Base-by-base conservation (phyloP, 2,888 invertebrate genomes). In the Netelia inedita region DNA sequence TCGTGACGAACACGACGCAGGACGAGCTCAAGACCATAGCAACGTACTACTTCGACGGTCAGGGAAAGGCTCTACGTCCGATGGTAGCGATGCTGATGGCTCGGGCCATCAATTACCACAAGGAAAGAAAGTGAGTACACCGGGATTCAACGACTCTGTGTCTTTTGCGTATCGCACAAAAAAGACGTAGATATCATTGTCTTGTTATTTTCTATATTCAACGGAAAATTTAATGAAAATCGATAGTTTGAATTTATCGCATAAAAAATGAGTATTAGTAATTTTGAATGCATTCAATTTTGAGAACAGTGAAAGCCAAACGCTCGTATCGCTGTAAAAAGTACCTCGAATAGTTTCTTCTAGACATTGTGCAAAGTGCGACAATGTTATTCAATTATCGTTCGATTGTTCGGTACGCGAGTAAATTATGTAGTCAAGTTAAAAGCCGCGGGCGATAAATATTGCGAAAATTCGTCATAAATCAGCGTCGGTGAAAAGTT, bases 21-120 rank as follows among this genome's bases (percentile, higher is more conserved):
- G 95, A 96, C 86, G 98, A 98, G 94, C 95, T 99, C 93, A 96
- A 97, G 94, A 97, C 97, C 94, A 98, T 99, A 95, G 97, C 99
- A 86, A 97, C 98, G 92, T 99, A 99, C 94, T 99, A 99, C 95
- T 99, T 99, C 95, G 98, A 98, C 94, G 99, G 99, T 85, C 97
- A 98, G 94, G 99, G 99, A 91, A 99, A 99, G 95, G 98, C 98
- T 89, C 95, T 99, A 89, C 96, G 99, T 93, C 99, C 99, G 72
- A 98, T 98, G 97, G 97, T 99, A 73, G 97, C 98, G 76, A 96
- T 98, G 93, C 96, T 99, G 79, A 98, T 99, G 97, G 98, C 98
- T 89, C 96, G 97, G 94, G 98, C 99, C 89, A 96, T 98, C 94
- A 98, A 98, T 95, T 97, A 97, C 94, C 98, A 98, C 95, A 97